These are phyloP conservation scores for Lacerta bilineata DNA, from an alignment of 2,797 vertebrate genomes.

Conservation along the genomic window DNA sequence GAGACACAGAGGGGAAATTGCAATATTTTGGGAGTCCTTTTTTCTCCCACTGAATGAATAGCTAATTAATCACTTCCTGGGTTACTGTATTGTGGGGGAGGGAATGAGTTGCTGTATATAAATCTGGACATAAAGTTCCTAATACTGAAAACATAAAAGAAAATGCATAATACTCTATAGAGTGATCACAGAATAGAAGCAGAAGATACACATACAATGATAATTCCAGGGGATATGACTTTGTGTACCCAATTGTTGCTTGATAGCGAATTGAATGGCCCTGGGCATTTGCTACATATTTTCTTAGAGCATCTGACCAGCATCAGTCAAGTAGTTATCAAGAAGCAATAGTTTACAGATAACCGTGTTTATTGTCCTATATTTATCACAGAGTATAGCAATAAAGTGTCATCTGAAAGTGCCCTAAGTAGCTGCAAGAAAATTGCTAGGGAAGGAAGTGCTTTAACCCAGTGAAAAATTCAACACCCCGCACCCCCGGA, in stretches of 20 bases:
- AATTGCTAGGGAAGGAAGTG: constrained; percentile 42
- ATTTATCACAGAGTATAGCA: constrained; percentile 9
- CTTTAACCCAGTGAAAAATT: neutral
- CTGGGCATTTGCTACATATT: neutral
- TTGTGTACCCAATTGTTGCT: neutral
- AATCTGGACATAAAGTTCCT: neutral
- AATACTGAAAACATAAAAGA: neutral
- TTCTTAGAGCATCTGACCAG: neutral
- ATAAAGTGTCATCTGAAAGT: neutral
- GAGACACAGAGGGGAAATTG: no score
- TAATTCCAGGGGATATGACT: neutral
- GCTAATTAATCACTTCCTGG: neutral
- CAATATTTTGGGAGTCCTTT: no score
- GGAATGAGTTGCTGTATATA: neutral
- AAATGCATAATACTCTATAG: neutral
- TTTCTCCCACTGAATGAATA: neutral
- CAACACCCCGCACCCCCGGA: neutral
- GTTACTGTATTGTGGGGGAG: neutral
- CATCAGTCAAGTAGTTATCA: neutral
- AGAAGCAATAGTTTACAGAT: constrained; percentile 22
- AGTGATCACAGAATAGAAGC: neutral
- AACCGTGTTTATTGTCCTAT: neutral
- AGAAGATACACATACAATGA: neutral
- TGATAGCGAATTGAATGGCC: neutral
- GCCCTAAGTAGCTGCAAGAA: constrained; percentile 21